phyloP scores from a whole-genome alignment of 2,113 vertebrate species.

The Pantherophis guttatus region DNA sequence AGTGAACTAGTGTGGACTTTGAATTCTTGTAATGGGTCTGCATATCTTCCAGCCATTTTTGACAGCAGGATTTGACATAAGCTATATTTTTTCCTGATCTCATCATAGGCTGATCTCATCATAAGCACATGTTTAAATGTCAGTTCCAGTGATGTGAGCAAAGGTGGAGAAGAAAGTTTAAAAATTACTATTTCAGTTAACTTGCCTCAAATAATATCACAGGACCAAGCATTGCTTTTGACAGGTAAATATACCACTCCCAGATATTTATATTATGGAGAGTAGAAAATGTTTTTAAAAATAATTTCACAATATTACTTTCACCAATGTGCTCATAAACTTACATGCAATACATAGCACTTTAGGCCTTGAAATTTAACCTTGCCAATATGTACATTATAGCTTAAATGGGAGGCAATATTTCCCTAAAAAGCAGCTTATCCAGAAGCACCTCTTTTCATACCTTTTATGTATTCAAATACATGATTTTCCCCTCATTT shows the following conservation, averaged over 20 bases:
- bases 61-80: background rate
- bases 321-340: background rate
- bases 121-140: background rate
- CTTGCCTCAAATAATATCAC: background rate
- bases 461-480: background rate
- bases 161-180: background rate
- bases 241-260: background rate
- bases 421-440: background rate
- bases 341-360: fast-evolving
- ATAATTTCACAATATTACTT: background rate
- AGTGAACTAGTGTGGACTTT: background rate
- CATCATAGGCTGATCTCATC: conserved; percentile 1
- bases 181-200: background rate
- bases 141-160: background rate
- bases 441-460: background rate
- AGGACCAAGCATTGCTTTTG: background rate
- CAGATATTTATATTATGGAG: background rate
- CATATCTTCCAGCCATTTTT: background rate
- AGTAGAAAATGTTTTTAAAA: background rate
- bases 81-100: background rate
- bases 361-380: background rate
- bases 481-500: background rate
- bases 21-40: background rate
- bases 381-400: background rate
- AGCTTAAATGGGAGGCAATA: background rate